A percentile compares a stretch with the other conserved stretches of the same genome.
Evolutionary conservation across 2,797 vertebrate species (phyloP).

Genomic region (Crotalus adamanteus): DNA sequence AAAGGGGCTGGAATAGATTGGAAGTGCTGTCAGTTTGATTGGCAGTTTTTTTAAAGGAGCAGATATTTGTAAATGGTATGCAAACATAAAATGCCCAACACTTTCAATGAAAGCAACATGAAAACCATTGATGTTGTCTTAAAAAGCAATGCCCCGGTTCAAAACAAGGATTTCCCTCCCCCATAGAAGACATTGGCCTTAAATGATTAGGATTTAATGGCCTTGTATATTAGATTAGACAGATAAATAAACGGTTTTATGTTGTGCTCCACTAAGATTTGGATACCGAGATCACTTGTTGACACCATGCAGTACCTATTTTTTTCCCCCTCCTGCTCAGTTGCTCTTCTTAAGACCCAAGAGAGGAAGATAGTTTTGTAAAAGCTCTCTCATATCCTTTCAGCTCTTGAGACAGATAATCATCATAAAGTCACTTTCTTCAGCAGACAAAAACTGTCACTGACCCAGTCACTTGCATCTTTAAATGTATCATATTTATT

Average conservation of each 20-base stretch:
- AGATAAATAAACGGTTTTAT: slow-evolving; percentile 16
- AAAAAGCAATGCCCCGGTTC: neutral
- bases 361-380: slow-evolving; percentile 17
- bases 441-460: slow-evolving; percentile 26
- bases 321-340: neutral
- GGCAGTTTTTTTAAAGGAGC: slow-evolving; percentile 10
- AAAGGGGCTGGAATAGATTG: neutral
- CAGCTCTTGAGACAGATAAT: slow-evolving; percentile 29
- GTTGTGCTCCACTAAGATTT: neutral
- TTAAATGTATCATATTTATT: slow-evolving; percentile 26
- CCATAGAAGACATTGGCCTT: neutral
- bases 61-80: slow-evolving; percentile 8
- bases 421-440: slow-evolving; percentile 22
- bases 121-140: neutral
- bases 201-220: slow-evolving; percentile 20
- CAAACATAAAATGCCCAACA: slow-evolving; percentile 22
- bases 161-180: slow-evolving; percentile 5
- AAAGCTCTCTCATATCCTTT: slow-evolving; percentile 23
- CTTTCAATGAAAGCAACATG: slow-evolving; percentile 18
- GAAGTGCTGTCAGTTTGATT: slow-evolving; percentile 14
- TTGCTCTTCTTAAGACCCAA: slow-evolving; percentile 27
- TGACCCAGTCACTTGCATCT: slow-evolving; percentile 24
- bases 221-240: slow-evolving; percentile 15
- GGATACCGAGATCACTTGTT: neutral
- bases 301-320: neutral